These are phyloP conservation scores for Pogonognathellus flavescens DNA, from an alignment of 1,140 invertebrate genomes.

Conservation along the genomic window DNA sequence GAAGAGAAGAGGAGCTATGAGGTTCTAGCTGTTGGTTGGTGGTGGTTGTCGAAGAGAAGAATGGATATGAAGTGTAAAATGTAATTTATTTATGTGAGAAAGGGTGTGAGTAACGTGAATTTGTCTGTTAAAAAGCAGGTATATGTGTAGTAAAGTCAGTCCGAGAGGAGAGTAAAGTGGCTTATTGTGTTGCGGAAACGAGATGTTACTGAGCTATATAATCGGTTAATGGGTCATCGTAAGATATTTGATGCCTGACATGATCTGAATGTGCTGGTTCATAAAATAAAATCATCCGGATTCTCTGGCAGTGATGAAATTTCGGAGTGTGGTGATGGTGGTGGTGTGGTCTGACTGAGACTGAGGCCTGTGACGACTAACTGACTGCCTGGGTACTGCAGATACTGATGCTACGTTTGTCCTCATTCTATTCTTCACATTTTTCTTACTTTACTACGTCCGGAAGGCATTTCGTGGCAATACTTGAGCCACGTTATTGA, in stretches of 20 bases:
- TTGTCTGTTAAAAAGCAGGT: not conserved
- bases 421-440: conserved; percentile 13
- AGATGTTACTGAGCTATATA: conserved; percentile 41
- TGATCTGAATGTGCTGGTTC: conserved; percentile 18
- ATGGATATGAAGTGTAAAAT: conserved; percentile 41
- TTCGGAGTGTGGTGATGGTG: not conserved
- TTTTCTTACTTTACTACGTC: conserved; percentile 40
- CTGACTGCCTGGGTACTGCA: not conserved
- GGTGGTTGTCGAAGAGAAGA: conserved; percentile 15
- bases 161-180: not conserved
- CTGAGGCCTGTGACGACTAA: not conserved
- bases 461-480: conserved; percentile 36
- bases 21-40: not conserved
- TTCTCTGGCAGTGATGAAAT: conserved; percentile 23
- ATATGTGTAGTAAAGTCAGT: not conserved
- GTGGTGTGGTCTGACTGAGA: conserved; percentile 2
- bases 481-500: conserved; percentile 23
- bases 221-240: conserved; percentile 42
- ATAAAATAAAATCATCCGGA: conserved; percentile 47
- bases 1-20: conserved; percentile 25
- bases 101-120: not conserved
- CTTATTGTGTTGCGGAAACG: conserved; percentile 49
- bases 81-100: conserved; percentile 36
- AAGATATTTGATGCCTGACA: conserved; percentile 44
- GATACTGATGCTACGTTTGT: not conserved